Evolutionary conservation across 1,140 invertebrate genomes (phyloP).

Genomic region (Trichogramma pretiosum): DNA sequence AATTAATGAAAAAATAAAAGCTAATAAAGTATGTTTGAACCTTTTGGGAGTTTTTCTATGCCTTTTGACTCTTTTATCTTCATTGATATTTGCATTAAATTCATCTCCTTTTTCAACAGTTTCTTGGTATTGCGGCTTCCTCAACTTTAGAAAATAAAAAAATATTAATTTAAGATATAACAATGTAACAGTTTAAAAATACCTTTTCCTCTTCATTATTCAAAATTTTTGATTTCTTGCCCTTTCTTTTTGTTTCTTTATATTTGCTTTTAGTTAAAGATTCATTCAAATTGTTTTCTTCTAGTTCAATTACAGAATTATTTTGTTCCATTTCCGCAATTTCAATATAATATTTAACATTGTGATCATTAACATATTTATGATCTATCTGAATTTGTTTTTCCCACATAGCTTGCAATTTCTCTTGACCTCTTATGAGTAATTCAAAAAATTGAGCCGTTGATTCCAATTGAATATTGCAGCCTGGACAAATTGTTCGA

Average conservation of each 20-base stretch:
- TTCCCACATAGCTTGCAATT: slow-evolving; percentile 47
- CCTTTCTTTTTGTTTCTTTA: slow-evolving; percentile 27
- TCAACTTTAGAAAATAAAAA: no score
- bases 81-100: no score
- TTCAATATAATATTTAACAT: slow-evolving; percentile 8
- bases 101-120: slow-evolving; percentile 43
- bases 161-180: no score
- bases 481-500: slow-evolving; percentile 62
- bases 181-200: no score
- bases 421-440: slow-evolving; percentile 57
- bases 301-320: slow-evolving; percentile 1
- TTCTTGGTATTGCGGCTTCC: no score
- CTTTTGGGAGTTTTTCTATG: slow-evolving; percentile 56
- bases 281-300: slow-evolving; percentile 16
- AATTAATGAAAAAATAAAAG: slow-evolving; percentile 4
- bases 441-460: slow-evolving; percentile 63
- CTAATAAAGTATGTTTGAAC: slow-evolving; percentile 22
- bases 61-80: slow-evolving; percentile 49
- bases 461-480: slow-evolving; percentile 62
- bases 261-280: slow-evolving; percentile 23
- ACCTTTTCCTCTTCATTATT: no score
- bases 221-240: slow-evolving; percentile 8
- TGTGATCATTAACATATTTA: slow-evolving; percentile 21
- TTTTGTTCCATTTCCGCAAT: slow-evolving; percentile 8
- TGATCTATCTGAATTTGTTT: slow-evolving; percentile 37